These are phyloP conservation scores for Nemapogon koenigi DNA, from an alignment of 2,888 invertebrate species.

Conservation along the genomic window DNA sequence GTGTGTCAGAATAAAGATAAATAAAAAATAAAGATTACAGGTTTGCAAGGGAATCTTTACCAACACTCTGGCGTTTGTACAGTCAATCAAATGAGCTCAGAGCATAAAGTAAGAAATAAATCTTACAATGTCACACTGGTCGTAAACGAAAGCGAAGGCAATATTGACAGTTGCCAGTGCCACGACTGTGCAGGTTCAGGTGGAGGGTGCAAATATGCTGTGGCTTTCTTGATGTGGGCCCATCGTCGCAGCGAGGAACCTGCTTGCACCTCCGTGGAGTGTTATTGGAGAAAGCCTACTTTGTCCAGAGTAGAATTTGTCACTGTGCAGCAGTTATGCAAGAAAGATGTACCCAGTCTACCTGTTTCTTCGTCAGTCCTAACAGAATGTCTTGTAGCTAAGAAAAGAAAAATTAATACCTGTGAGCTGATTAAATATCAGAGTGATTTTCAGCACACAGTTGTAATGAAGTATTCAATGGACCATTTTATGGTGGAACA, in stretches of 20 bases:
- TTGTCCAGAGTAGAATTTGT: constrained; percentile 8
- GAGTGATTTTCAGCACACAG: constrained; percentile 4
- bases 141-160: not conserved
- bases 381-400: constrained; percentile 3
- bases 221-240: constrained; percentile 12
- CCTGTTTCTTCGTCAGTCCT: not conserved
- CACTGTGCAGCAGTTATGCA: constrained; percentile 5
- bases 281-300: constrained; percentile 12
- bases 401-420: constrained; percentile 9
- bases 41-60: not conserved
- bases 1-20: too few relatives aligned
- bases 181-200: constrained; percentile 10
- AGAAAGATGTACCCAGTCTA: not conserved
- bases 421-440: constrained; percentile 12
- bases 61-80: constrained; percentile 1
- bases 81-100: not conserved
- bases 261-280: constrained; percentile 7
- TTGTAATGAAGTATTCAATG: not conserved
- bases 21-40: too few relatives aligned
- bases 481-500: constrained; percentile 5
- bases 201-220: constrained; percentile 10
- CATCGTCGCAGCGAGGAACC: constrained; percentile 13
- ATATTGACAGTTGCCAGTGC: constrained; percentile 4
- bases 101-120: not conserved
- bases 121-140: not conserved